Percentiles rank a stretch among this genome's conserved stretches.
These are phyloP conservation scores for Antrozous pallidus DNA, from an alignment of 2,797 vertebrate species.

Conservation along the genomic window DNA sequence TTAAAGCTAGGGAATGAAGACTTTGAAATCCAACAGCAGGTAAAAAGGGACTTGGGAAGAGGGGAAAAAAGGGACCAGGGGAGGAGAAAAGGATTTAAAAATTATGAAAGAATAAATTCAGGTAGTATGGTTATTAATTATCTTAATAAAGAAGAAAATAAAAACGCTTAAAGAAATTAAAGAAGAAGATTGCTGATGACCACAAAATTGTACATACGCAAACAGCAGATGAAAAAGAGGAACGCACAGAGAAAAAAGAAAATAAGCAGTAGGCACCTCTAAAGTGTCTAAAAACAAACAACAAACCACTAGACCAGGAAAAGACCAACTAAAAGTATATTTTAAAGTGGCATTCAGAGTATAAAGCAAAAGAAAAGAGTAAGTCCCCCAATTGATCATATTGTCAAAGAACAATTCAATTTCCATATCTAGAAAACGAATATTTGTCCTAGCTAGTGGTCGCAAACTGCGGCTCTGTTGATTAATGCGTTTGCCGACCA, in stretches of 20 bases:
- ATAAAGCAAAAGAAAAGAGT: not conserved
- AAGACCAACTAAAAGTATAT: not conserved
- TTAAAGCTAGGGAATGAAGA: conserved; percentile 6
- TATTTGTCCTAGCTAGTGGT: no score
- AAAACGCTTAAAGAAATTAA: conserved; percentile 11
- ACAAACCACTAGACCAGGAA: not conserved
- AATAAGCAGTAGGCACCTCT: not conserved
- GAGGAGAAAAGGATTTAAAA: not conserved
- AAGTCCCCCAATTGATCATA: not conserved
- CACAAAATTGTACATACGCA: not conserved
- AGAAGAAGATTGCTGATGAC: not conserved
- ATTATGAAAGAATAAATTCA: conserved; percentile 27
- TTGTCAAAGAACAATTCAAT: not conserved
- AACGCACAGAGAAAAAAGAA: not conserved
- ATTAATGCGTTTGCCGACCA: no score
- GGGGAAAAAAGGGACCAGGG: no score
- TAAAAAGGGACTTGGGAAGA: not conserved
- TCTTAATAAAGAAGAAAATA: conserved; percentile 39
- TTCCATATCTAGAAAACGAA: conserved; percentile 4
- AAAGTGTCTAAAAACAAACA: not conserved
- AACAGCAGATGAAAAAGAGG: not conserved
- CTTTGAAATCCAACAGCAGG: conserved; percentile 10
- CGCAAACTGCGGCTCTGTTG: no score
- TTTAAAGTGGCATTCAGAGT: conserved; percentile 13
- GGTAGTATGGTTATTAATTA: not conserved